Base-by-base conservation (phyloP, 2,113 vertebrate genomes). In the Machaerirhynchus nigripectus region DNA sequence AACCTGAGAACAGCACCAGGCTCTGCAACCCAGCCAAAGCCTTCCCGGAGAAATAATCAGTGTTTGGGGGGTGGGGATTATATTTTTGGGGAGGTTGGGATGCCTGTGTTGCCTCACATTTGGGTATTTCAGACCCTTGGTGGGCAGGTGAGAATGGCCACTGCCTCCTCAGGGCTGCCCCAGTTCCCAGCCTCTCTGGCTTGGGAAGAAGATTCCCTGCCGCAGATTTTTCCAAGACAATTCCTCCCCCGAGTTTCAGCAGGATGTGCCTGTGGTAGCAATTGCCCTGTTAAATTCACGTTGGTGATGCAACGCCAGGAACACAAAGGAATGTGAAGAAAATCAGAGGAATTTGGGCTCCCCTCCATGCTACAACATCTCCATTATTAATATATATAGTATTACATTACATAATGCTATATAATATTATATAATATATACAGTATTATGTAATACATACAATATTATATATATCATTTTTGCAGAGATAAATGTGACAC, bases 221-320 rank as follows among this genome's bases (percentile, higher is more conserved):
- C 6, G 19, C 61, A 5, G 84, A 39, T 77, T 83, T 55, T 89
- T 79, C 75, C 37, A 3, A 22, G 4, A 18, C 1, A 7, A 31
- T 65, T 88, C 78, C 46, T 78, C 46, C 79, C 52, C n/a, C 47
- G 87, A 56, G 76, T 69, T 74, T 46, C 1, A 1, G 13, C 2
- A 20, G 87, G 90, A 77, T n/a, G 75, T 27, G 60, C 30, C 50
- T 11, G 60, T 17, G 26, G 7, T 2, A 46, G 35, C 33, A 6
- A 50, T 30, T 9, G 3, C 61, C 63, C 53, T 1, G 31, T 33
- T 56, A 63, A 77, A 90, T 69, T 23, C 0, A 4, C 44, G 31
- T 39, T 35, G 39, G 59, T 3, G 5, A 27, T 8, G 33, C 21
- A 5, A 50, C 1, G 3, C 1, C 5, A 31, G 50, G 44, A n/a